Percentiles rank a stretch among this genome's conserved stretches.
Conservation (phyloP, 2,888 invertebrate species). For the Charanyca ferruginea region DNA sequence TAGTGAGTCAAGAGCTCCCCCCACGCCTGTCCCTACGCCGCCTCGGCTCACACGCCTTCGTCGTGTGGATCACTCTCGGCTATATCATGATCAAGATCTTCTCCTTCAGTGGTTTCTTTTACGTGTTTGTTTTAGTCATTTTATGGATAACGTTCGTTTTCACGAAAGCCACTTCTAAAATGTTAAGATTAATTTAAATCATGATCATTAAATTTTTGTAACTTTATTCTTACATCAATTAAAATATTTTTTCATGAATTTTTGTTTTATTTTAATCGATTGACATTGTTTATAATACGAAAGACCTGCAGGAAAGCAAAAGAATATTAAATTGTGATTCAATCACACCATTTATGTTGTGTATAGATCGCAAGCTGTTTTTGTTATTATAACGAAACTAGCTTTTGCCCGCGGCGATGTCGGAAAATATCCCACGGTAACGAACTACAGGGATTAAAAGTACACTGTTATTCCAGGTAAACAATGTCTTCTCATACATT, state of each 20-base stretch:
- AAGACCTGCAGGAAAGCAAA: no score
- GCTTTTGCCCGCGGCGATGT: no score
- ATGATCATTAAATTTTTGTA: constrained; percentile 38
- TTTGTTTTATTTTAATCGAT: neutral
- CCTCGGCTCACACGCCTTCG: constrained; percentile 92
- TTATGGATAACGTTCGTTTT: constrained; percentile 88
- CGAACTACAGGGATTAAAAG: no score
- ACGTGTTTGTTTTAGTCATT: constrained; percentile 83
- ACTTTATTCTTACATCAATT: constrained; percentile 52
- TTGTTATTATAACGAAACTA: no score
- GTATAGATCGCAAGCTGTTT: no score
- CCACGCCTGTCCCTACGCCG: constrained; percentile 93
- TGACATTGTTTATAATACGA: neutral
- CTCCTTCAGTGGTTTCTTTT: constrained; percentile 89
- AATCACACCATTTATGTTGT: no score
- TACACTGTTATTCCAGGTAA: no score
- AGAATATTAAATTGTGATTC: no score
- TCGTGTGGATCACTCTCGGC: constrained; percentile 90
- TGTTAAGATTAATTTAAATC: constrained; percentile 75
- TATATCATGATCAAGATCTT: constrained; percentile 88
- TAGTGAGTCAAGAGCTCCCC: constrained; percentile 91
- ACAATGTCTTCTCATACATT: no score
- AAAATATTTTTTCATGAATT: constrained; percentile 63
- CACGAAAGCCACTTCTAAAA: constrained; percentile 85
- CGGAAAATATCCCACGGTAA: no score